Percentiles rank a stretch among this genome's conserved stretches.
phyloP scores from a whole-genome alignment of 1,140 invertebrate genomes.

The Trinorchestia longiramus region DNA sequence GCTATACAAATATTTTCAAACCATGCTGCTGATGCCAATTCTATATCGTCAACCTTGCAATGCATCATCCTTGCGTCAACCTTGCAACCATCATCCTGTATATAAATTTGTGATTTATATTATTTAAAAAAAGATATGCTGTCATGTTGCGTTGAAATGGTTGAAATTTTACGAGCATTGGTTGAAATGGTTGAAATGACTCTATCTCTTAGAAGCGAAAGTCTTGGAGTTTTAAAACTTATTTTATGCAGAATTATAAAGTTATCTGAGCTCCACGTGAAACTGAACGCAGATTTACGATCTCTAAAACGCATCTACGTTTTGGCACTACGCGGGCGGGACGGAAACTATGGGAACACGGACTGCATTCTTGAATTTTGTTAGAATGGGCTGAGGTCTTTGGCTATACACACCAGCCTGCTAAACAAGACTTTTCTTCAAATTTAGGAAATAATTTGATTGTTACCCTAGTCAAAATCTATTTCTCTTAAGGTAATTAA shows the following conservation, averaged over 20 bases:
- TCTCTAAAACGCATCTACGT: background rate
- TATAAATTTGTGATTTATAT: too few relatives aligned
- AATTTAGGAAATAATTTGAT: background rate
- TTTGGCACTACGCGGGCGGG: conserved; percentile 3
- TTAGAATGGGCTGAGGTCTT: background rate
- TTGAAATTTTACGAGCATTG: background rate
- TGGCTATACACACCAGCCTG: too few relatives aligned
- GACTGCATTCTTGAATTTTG: background rate
- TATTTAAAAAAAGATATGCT: background rate
- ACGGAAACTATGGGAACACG: background rate
- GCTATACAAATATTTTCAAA: too few relatives aligned
- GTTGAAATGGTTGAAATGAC: background rate
- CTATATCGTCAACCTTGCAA: too few relatives aligned
- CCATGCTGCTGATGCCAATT: too few relatives aligned
- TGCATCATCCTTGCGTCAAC: too few relatives aligned
- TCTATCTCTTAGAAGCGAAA: background rate
- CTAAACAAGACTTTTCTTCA: background rate
- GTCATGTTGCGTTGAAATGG: too few relatives aligned
- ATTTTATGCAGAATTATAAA: background rate
- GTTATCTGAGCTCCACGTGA: background rate
- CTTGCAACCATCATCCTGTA: too few relatives aligned
- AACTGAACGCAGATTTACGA: background rate
- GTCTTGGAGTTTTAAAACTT: background rate
- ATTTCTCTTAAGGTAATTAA: background rate
- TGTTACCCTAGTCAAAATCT: background rate